Base-by-base conservation (phyloP, 2,888 invertebrate species). In the Meliscaeva auricollis region DNA sequence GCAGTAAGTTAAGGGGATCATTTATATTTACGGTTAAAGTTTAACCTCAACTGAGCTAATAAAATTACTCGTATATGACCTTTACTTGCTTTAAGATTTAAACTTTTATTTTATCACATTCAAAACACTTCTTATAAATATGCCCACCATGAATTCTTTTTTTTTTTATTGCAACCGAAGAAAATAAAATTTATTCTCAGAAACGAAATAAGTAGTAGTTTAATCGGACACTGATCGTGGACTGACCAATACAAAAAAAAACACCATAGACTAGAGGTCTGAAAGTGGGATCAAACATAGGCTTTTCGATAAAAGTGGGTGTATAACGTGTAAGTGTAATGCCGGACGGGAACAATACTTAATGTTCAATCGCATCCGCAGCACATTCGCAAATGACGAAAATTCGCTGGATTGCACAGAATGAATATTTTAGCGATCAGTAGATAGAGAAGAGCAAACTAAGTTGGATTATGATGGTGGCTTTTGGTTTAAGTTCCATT, bases 151-250 rank as follows among this genome's bases (percentile, higher is more conserved):
- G 32, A 70, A 56, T 50, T 56, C 11, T 30, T 11, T 17, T 64
- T 13, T 50, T 7, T 54, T 26, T 46, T 35, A 32, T 48, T 22
- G 32, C 17, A 0, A n/a, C 13, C 44, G 44, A 44, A 30, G 13
- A 6, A 44, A 30, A 26, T 26, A 11, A 5, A 5, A 35, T 8
- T 6, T 32, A 44, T 44, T 22, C 30, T 22, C 69, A 38, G 13
- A 41, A n/a, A 50, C 17, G 22, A 66, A 35, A 20, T 58, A 13
- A n/a, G 1, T 66, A 35, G 32, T 32, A 73, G 32, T 56, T 13
- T 26, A 48, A 48, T 26, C 79, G 83, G 52, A 46, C 48, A 52
- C 70, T 35, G 79, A 84, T 74, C 79, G 74, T 48, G 50, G 74
- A 84, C 83, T 84, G 79, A 73, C 68, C 58, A 46, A 11, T 66